Conservation (phyloP, 2,888 invertebrate species). For the Notodromas monacha region DNA sequence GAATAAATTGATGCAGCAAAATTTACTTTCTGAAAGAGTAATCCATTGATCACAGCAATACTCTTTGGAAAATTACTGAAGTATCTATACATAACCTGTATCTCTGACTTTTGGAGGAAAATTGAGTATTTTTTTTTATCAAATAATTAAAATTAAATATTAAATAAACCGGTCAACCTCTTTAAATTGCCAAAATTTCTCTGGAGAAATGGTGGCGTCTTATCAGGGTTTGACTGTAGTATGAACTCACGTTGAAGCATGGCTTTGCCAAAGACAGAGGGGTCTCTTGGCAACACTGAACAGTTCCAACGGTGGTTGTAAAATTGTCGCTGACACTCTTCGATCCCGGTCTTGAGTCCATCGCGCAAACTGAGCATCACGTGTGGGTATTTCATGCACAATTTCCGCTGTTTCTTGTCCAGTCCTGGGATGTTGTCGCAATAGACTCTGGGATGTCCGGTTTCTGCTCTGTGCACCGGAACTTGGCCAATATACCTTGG, state of each 20-base stretch:
- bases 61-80: no score
- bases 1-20: no score
- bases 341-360: slow-evolving; percentile 15
- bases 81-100: no score
- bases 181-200: no score
- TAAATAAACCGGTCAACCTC: no score
- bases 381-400: slow-evolving; percentile 16
- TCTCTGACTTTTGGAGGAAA: no score
- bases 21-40: no score
- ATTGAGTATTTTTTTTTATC: no score
- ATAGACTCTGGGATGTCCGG: slow-evolving; percentile 11
- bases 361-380: slow-evolving; percentile 15
- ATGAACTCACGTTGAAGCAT: slow-evolving; percentile 16
- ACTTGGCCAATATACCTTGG: slow-evolving; percentile 16
- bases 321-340: slow-evolving; percentile 17
- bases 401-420: slow-evolving; percentile 14
- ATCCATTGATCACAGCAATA: no score
- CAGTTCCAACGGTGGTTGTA: slow-evolving; percentile 17
- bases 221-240: no score
- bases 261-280: slow-evolving; percentile 17
- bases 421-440: slow-evolving; percentile 18
- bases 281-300: slow-evolving; percentile 14
- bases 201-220: no score
- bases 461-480: slow-evolving; percentile 14
- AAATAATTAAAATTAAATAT: no score